Conservation (phyloP, 2,888 invertebrate genomes). For the Rhimphoctona megacephalus region DNA sequence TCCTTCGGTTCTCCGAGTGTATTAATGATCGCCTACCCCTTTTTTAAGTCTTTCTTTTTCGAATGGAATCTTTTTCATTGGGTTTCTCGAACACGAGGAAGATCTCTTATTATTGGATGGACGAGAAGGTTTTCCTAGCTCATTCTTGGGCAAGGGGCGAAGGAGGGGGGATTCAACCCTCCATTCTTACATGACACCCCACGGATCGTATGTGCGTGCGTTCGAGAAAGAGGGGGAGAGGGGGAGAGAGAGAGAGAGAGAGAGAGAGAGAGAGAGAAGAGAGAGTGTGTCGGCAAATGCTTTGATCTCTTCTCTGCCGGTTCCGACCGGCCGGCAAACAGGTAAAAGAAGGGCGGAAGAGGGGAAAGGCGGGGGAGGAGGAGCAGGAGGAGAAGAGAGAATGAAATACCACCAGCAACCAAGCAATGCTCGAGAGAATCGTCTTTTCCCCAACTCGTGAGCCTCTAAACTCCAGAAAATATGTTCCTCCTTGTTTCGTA, state of each 20-base stretch:
- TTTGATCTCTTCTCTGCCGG: slow-evolving; percentile 69
- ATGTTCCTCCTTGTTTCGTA: slow-evolving; percentile 70
- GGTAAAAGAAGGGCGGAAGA: slow-evolving; percentile 67
- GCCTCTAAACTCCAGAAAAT: slow-evolving; percentile 80
- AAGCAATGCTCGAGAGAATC: slow-evolving; percentile 61
- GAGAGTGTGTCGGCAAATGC: slow-evolving; percentile 66
- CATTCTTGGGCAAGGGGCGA: background rate
- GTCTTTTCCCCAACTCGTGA: slow-evolving; percentile 69
- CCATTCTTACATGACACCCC: slow-evolving; percentile 79
- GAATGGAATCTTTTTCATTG: slow-evolving; percentile 32
- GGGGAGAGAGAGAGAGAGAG: slow-evolving; percentile 70
- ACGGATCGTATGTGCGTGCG: slow-evolving; percentile 79
- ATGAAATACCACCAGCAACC: slow-evolving; percentile 69
- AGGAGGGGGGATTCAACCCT: slow-evolving; percentile 49
- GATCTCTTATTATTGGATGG: slow-evolving; percentile 45
- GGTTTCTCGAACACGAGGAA: slow-evolving; percentile 26
- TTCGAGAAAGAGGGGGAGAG: slow-evolving; percentile 73
- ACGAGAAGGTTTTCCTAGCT: slow-evolving; percentile 52
- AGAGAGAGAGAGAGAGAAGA: slow-evolving; percentile 66
- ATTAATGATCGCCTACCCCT: slow-evolving; percentile 65
- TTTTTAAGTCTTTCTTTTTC: slow-evolving; percentile 49
- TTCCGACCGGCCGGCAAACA: slow-evolving; percentile 62
- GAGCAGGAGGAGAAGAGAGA: slow-evolving; percentile 40
- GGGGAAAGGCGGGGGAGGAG: slow-evolving; percentile 62
- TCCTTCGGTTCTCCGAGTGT: background rate